Evolutionary conservation across 2,113 vertebrate species (phyloP), one percentile per base, ranked within the genome.

Genomic region (Cariama cristata): DNA sequence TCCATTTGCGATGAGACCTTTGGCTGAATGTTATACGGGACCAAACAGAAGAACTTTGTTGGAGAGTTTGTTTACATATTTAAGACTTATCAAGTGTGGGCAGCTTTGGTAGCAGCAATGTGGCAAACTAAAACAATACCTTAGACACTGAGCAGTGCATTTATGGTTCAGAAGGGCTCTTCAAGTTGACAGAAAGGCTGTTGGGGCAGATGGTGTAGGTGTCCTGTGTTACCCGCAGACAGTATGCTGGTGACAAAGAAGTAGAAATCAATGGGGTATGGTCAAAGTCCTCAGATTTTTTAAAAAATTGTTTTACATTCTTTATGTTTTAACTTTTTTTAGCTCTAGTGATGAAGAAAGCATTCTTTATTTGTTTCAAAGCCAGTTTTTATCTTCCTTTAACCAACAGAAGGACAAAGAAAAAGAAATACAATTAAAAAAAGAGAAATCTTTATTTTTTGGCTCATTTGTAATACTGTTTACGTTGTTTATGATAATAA

Each of bases 391-490:
- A 85, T 88, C 38, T 88, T 77, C 35, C 27, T 72, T 91, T 93
- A 68, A 73, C 27, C 60, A 97, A 79, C 49, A 94, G 93, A 89
- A 96, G 66, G 66, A 95, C 97, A 98, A 97, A 98, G 80, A 95
- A 98, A 98, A 96, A 93, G 83, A 98, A 98, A 98, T 98, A 98
- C 95, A 98, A 99, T 99, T 32, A 1, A 4, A 26, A 99, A 99
- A 99, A 98, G 98, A 98, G 98, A 98, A 98, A 98, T 99, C 97
- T 99, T 99, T 99, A 99, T 99, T 99, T 98, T 99, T 99, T 98
- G 98, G 98, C 97, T 98, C 98, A 92, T 98, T 99, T 98, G 98
- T 98, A 98, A 97, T 98, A 97, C 98, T 97, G 93, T 96, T 98
- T 97, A 98, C 32, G 50, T 98, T 98, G 91, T 95, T 99, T 98